Conservation (phyloP, 2,888 invertebrate species). For the Dromius quadrimaculatus region DNA sequence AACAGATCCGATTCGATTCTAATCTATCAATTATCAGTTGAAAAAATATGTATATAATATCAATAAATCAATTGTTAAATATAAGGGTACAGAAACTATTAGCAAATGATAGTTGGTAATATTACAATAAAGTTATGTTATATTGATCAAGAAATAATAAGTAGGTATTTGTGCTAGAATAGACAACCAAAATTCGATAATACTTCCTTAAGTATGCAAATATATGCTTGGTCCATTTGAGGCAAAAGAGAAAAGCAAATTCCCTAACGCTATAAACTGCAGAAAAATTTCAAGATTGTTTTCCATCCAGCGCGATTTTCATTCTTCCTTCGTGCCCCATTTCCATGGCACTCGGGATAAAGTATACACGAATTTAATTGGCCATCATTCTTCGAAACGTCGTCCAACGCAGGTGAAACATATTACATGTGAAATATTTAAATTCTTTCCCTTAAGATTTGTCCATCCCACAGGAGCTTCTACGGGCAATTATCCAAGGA, state of each 20-base stretch:
- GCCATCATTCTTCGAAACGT: slow-evolving; percentile 18
- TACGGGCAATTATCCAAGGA: slow-evolving; percentile 9
- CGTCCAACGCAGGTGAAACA: slow-evolving; percentile 33
- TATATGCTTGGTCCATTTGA: slow-evolving; percentile 1
- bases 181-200: too few species aligned
- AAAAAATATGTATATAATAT: too few species aligned
- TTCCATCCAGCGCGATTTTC: slow-evolving; percentile 11
- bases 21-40: too few species aligned
- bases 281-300: slow-evolving; percentile 16
- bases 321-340: slow-evolving; percentile 18
- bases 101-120: too few species aligned
- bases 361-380: slow-evolving; percentile 36
- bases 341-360: slow-evolving; percentile 25
- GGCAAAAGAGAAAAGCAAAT: slow-evolving; percentile 14
- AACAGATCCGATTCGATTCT: slow-evolving; percentile 13
- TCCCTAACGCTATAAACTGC: slow-evolving; percentile 27
- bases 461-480: neutral
- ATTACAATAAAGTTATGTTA: too few species aligned
- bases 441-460: slow-evolving; percentile 24
- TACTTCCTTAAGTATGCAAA: too few species aligned
- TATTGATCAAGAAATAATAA: too few species aligned
- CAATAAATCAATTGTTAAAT: too few species aligned
- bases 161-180: too few species aligned
- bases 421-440: slow-evolving; percentile 41
- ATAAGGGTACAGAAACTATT: too few species aligned